Conservation (phyloP, 2,797 vertebrate genomes). For the Sphenodon punctatus region DNA sequence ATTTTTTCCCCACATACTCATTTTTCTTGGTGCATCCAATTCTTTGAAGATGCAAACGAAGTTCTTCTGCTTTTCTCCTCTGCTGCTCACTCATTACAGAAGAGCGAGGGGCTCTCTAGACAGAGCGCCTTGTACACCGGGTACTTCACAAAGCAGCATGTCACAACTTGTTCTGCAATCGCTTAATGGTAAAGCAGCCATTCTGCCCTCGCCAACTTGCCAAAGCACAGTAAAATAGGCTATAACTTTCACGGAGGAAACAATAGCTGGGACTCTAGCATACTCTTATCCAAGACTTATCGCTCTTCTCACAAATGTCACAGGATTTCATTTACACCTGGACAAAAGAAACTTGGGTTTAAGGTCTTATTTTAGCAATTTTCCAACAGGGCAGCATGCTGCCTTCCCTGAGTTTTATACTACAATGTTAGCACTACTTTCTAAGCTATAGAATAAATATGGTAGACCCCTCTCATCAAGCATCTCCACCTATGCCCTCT, state of each 20-base stretch:
- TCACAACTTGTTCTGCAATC: neutral
- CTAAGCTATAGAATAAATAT: neutral
- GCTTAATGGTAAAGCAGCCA: accelerated
- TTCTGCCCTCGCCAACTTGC: neutral
- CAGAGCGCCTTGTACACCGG: neutral
- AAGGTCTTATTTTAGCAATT: accelerated
- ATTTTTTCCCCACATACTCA: neutral
- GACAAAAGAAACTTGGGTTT: neutral
- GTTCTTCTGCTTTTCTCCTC: neutral
- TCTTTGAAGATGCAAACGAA: neutral
- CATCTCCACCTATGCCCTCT: neutral
- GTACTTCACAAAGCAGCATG: neutral
- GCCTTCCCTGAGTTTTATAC: neutral
- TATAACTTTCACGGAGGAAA: neutral
- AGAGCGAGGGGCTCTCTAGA: neutral
- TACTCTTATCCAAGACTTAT: neutral
- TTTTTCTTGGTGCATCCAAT: neutral
- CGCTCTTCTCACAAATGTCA: neutral
- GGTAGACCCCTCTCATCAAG: accelerated
- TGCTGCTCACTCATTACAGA: neutral
- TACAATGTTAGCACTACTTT: accelerated
- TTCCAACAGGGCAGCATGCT: neutral
- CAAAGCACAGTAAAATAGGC: neutral
- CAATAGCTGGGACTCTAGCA: neutral
- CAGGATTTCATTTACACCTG: neutral